Evolutionary conservation across 30 jellyfish, hydroid and myxozoan genomes (phyloP).

Genomic region (Clytia hemisphaerica): DNA sequence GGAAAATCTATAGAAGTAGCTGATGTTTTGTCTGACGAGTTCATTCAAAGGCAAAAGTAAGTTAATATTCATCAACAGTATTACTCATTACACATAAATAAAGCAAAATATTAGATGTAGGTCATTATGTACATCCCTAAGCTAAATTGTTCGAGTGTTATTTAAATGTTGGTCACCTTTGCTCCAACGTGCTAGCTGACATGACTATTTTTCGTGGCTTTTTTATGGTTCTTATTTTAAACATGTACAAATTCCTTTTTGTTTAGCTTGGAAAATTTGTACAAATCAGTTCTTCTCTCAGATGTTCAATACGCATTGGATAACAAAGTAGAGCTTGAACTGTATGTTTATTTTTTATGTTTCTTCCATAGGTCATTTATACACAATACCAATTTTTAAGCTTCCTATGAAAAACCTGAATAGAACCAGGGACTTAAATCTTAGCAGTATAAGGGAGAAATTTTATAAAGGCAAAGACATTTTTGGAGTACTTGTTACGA

Average conservation of each 20-base stretch:
- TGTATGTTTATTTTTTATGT: slow-evolving; percentile 36
- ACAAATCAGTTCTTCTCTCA: slow-evolving; percentile 57
- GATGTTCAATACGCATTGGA: slow-evolving; percentile 73
- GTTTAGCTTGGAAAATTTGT: slow-evolving; percentile 55
- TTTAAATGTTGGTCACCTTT: not conserved
- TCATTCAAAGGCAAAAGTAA: slow-evolving; percentile 53
- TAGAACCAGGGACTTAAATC: no score
- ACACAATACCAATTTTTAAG: no score
- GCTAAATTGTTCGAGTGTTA: not conserved
- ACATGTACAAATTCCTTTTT: not conserved
- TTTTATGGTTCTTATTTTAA: not conserved
- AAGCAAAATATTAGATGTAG: not conserved
- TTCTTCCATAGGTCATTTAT: not conserved
- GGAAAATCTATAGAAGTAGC: slow-evolving; percentile 67
- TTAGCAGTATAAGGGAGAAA: no score
- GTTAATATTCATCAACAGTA: slow-evolving; percentile 3
- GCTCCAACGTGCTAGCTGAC: not conserved
- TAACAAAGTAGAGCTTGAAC: slow-evolving; percentile 74
- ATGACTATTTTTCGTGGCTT: not conserved
- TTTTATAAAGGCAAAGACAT: no score
- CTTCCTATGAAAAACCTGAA: no score
- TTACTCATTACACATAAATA: not conserved
- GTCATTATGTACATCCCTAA: no score
- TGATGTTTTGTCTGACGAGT: slow-evolving; percentile 64
- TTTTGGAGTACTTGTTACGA: no score